Evolutionary conservation across 1,140 invertebrate genomes (phyloP), one percentile per base, ranked within the genome.

Genomic region (Drosophila bipectinata): DNA sequence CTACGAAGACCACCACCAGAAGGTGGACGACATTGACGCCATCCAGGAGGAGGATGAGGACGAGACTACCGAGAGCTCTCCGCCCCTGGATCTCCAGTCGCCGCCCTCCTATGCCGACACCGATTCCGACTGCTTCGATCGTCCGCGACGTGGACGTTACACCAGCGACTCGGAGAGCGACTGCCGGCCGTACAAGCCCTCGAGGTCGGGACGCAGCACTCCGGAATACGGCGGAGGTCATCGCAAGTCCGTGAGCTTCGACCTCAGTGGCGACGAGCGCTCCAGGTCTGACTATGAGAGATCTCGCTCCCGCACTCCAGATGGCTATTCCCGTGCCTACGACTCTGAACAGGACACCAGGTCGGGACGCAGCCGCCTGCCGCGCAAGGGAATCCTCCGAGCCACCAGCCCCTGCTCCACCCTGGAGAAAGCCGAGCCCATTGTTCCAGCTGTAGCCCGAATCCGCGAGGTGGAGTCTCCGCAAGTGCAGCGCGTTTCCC

Each of bases 191-290:
- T 76, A 81, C 24, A 89, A 88, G 7, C 84, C 77, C 1, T 57
- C 71, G 1, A 72, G 81, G 18, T 91, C 90, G 6, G 90, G 90
- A 5, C 87, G 90, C 34, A 91, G 90, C 26, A 91, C 90, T 0
- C 90, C 90, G 0, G 90, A 91, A 1, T 77, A 80, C 15, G 55
- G 52, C 4, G 67, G 81, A 2, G 76, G 79, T 2, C 90, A 91
- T 66, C 90, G 91, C 1, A 92, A 92, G 55, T 92, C 91, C 0
- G 91, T 92, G 0, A 92, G 91, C 48, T 92, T 92, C 14, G 91
- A 92, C 66, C 75, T 92, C 0, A 91, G 90, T n/a, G 91, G 89
- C 0, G 90, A 91, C 55, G 91, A 92, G 55, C 78, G 82, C 6
- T 91, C 90, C 41, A 90, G 78, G 28, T 91, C 90, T 0, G 90